Evolutionary conservation across 53 echinoderm and acorn worm species (phyloP).

Genomic region (Stichopus horrens): DNA sequence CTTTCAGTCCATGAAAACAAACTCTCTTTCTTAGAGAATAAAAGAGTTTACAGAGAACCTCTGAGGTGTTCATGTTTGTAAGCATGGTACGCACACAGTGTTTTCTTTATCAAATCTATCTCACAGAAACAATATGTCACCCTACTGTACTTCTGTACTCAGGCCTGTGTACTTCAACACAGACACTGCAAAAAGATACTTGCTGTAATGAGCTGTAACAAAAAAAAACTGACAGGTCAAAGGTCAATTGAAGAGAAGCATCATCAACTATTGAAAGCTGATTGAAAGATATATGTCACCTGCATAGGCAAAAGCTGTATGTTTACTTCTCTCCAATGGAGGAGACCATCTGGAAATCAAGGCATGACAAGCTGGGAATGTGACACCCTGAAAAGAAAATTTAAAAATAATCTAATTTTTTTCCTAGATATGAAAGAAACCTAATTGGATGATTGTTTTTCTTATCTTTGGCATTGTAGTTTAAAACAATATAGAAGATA

Average conservation of each 20-base stretch:
- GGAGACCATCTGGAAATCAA: constrained; percentile 1
- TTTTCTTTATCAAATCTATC: neutral
- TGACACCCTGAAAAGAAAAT: neutral
- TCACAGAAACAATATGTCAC: neutral
- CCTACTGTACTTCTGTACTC: neutral
- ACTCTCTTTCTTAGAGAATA: no score
- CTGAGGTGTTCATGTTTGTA: no score
- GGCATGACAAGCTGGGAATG: neutral
- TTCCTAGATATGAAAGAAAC: no score
- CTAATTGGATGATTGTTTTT: no score
- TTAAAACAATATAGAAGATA: no score
- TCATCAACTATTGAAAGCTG: no score
- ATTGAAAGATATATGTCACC: neutral
- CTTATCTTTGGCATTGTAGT: no score
- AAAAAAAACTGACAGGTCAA: neutral
- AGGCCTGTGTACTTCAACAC: neutral
- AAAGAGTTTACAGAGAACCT: no score
- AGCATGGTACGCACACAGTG: neutral
- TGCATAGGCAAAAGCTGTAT: constrained; percentile 2
- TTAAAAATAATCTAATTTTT: neutral
- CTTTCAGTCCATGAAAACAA: no score
- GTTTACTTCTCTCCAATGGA: constrained; percentile 10
- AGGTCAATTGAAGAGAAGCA: no score
- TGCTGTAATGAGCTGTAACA: no score
- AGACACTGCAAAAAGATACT: neutral